These are phyloP conservation scores for Acleris laterana DNA, from an alignment of 2,888 invertebrate species.

Conservation along the genomic window DNA sequence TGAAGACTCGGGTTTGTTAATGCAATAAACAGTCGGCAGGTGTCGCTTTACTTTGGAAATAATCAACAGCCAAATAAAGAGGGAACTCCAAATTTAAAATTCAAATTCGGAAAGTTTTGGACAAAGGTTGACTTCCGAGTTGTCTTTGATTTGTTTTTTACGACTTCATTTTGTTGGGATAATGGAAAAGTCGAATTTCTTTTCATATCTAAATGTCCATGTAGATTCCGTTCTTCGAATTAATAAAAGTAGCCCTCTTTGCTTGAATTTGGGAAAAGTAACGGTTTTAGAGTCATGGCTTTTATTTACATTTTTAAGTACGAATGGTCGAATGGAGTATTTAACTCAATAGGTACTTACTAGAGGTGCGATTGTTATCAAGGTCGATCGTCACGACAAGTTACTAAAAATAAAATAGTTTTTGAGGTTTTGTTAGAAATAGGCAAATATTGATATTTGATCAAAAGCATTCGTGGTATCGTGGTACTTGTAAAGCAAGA, in stretches of 20 bases:
- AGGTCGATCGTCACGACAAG: too few relatives aligned
- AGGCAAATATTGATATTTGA: too few relatives aligned
- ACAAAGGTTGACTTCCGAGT: conserved; percentile 50
- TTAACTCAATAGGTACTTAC: too few relatives aligned
- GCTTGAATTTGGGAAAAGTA: background rate
- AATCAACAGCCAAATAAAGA: conserved; percentile 70
- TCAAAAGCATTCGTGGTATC: too few relatives aligned
- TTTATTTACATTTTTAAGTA: too few relatives aligned
- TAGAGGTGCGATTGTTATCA: too few relatives aligned
- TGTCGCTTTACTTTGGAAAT: conserved; percentile 62
- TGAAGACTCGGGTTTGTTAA: conserved; percentile 43
- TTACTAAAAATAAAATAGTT: too few relatives aligned
- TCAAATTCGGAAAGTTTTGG: conserved; percentile 67
- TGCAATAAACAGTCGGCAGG: conserved; percentile 56
- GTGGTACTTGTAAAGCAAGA: too few relatives aligned
- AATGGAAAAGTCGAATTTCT: conserved; percentile 29
- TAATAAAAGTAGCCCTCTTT: conserved; percentile 1
- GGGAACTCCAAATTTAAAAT: conserved; percentile 74
- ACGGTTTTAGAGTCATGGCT: too few relatives aligned
- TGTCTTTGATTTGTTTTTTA: conserved; percentile 35
- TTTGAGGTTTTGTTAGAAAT: too few relatives aligned
- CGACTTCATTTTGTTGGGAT: conserved; percentile 21
- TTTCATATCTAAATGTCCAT: conserved; percentile 26
- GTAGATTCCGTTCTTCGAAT: background rate
- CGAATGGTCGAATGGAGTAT: too few relatives aligned